phyloP scores from a whole-genome alignment of 64 coral and sea anemone species.

The Hydrozoanthus tunicans region DNA sequence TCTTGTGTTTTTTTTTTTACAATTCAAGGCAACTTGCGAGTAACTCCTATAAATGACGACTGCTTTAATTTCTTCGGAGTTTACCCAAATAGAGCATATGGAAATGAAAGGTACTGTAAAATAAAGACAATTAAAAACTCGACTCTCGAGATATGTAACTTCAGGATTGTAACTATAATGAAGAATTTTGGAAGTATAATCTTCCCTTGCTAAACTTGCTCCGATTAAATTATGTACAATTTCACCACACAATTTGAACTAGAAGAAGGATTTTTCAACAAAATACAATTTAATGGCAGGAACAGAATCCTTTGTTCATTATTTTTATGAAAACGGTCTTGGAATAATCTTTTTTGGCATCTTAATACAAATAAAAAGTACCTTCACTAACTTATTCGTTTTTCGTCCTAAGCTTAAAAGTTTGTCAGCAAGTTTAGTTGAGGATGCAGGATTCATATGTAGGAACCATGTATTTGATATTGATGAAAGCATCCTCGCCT shows the following conservation, averaged over 20 bases:
- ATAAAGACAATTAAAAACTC: too few relatives aligned
- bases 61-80: too few relatives aligned
- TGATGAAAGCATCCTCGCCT: conserved; percentile 93
- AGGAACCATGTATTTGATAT: conserved; percentile 99
- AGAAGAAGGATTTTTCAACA: background rate
- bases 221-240: background rate
- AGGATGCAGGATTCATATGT: conserved; percentile 98
- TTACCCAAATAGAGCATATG: too few relatives aligned
- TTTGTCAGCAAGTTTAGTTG: conserved; percentile 56
- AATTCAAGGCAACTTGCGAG: too few relatives aligned
- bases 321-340: background rate
- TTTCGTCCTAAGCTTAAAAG: background rate
- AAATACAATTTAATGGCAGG: background rate
- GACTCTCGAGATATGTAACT: too few relatives aligned
- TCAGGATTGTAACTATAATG: too few relatives aligned
- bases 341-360: background rate
- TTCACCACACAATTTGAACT: background rate
- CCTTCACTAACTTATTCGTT: conserved; percentile 10
- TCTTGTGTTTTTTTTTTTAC: too few relatives aligned
- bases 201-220: too few relatives aligned
- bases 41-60: too few relatives aligned
- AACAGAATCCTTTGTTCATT: background rate
- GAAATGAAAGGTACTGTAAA: too few relatives aligned
- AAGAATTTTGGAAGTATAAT: too few relatives aligned
- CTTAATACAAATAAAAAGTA: conserved; percentile 26